phyloP scores from a whole-genome alignment of 2,888 invertebrate species.

The Cristatella mucedo region DNA sequence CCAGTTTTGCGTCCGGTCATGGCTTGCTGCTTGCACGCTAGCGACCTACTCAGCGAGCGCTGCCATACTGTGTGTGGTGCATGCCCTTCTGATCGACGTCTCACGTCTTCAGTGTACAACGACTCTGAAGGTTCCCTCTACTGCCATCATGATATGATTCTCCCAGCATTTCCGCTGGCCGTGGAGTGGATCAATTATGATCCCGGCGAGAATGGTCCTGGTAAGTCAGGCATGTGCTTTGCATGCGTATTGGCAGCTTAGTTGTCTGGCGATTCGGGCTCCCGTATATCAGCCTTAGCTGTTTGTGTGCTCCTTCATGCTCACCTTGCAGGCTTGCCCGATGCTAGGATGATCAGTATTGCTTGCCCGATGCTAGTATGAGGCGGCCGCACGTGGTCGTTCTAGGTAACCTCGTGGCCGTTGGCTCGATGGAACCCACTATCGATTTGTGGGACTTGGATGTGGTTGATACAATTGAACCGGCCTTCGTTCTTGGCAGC shows the following conservation, averaged over 20 bases:
- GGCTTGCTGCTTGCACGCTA: background rate
- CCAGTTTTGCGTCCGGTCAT: background rate
- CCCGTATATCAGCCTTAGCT: too few species aligned
- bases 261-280: too few species aligned
- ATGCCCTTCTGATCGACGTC: too few species aligned
- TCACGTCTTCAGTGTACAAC: conserved; percentile 64
- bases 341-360: too few species aligned
- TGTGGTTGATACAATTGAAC: conserved; percentile 73
- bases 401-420: conserved; percentile 67
- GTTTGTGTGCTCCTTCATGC: too few species aligned
- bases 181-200: conserved; percentile 82
- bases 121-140: conserved; percentile 72
- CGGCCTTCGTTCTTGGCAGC: conserved; percentile 58
- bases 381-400: too few species aligned
- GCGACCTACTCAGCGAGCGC: background rate
- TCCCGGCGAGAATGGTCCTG: conserved; percentile 46
- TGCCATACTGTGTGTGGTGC: too few species aligned
- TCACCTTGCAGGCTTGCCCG: too few species aligned
- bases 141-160: conserved; percentile 76
- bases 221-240: conserved; percentile 12
- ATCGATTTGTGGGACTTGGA: conserved; percentile 96
- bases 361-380: too few species aligned
- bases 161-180: conserved; percentile 76
- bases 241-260: too few species aligned
- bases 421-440: conserved; percentile 77